Evolutionary conservation across 2,888 invertebrate genomes (phyloP), one percentile per base, ranked within the genome.

Genomic region (Nasonovia ribisnigri): DNA sequence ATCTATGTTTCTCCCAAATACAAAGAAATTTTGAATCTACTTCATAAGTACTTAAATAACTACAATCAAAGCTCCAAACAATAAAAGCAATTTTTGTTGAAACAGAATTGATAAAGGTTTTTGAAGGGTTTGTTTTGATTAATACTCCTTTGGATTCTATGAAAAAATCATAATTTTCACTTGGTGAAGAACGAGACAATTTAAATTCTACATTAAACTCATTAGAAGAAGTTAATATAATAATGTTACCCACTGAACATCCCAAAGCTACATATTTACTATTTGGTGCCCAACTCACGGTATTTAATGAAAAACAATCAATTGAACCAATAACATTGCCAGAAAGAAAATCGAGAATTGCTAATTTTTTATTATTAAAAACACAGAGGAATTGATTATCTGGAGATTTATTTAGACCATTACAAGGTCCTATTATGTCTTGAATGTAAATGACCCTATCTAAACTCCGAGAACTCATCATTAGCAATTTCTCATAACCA

Each of bases 401-500:
- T 24, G 93, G 93, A 36, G 93, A 93, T 67, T 90, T 93, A 51
- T 67, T 67, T 42, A 93, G 24, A 5, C 93, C 87, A 86, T 90
- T 54, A 51, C 93, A 93, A 26, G 57, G 60, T 60, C 93, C 93
- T 51, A 93, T 67, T n/a, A 90, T n/a, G 16, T 93, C 90, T 87
- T 93, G 86, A 42, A 93, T 29, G 20, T 90, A 90, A 48, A 93
- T 67, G 6, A 93, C n/a, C 20, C 60, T 60, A 60, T 93, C 51
- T 26, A 93, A 29, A 42, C 13, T 67, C 11, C 6, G 84, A 29
- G 86, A 90, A 84, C 29, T 42, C 51, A 93, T 60, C 86, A 90
- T 93, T 51, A 93, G 67, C 87, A 93, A 51, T 87, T 93, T 93
- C 51, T 93, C 93, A 90, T 42, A 87, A n/a, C 93, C 93, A 87